Percentiles rank a stretch among this genome's conserved stretches.
These are phyloP conservation scores for Drosophila triauraria DNA, from an alignment of 1,140 invertebrate species.

Conservation along the genomic window DNA sequence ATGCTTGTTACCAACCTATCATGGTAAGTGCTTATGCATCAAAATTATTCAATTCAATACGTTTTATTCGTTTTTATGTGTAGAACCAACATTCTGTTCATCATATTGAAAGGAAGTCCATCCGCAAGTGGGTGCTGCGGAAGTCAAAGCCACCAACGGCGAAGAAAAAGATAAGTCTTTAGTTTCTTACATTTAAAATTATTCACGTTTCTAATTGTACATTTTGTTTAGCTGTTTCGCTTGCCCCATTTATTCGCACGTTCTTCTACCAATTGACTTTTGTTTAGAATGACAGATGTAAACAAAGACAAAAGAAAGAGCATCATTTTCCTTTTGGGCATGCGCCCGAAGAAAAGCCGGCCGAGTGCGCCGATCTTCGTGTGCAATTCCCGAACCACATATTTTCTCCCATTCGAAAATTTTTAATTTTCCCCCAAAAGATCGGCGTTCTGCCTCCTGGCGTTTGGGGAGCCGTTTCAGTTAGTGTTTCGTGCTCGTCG, in stretches of 20 bases:
- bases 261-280: constrained; percentile 8
- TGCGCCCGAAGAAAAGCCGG: constrained; percentile 47
- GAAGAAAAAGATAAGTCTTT: not conserved
- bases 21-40: not conserved
- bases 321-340: constrained; percentile 28
- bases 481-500: constrained; percentile 85
- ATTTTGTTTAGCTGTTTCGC: not conserved
- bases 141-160: too few species aligned
- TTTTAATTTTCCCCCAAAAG: constrained; percentile 28
- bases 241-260: constrained; percentile 18
- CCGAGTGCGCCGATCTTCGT: constrained; percentile 20
- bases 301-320: constrained; percentile 43
- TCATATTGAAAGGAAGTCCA: not conserved
- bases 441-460: constrained; percentile 47
- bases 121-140: not conserved
- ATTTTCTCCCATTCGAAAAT: constrained; percentile 27
- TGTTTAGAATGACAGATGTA: constrained; percentile 74
- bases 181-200: not conserved
- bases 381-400: constrained; percentile 2
- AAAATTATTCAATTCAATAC: too few species aligned
- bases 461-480: constrained; percentile 61
- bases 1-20: too few species aligned
- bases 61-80: not conserved
- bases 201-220: not conserved
- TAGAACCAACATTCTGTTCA: not conserved